phyloP scores from a whole-genome alignment of 2,797 vertebrate genomes.

The Danio choprae region DNA sequence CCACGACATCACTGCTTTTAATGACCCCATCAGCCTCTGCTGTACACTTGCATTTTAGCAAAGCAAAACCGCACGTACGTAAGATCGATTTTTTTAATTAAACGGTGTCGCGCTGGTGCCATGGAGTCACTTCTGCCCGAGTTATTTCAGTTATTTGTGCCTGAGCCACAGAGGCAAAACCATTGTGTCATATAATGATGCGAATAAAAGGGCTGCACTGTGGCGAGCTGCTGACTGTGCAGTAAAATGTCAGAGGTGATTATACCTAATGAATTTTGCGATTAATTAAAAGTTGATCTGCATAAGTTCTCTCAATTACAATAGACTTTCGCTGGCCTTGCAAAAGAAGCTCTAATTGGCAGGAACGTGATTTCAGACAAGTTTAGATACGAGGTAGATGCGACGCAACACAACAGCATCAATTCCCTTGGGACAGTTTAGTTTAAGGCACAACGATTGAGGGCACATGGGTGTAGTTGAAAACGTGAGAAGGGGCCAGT shows the following conservation, averaged over 20 bases:
- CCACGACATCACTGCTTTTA: slow-evolving; percentile 20
- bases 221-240: slow-evolving; percentile 18
- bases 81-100: slow-evolving; percentile 60
- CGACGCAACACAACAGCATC: slow-evolving; percentile 11
- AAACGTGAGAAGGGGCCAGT: background rate
- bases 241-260: slow-evolving; percentile 24
- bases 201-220: slow-evolving; percentile 38
- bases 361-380: slow-evolving; percentile 1
- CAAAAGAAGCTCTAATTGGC: background rate
- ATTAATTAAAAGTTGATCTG: slow-evolving; percentile 48
- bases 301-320: slow-evolving; percentile 15
- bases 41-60: slow-evolving; percentile 15
- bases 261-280: slow-evolving; percentile 46
- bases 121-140: background rate
- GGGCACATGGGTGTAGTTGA: background rate
- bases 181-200: slow-evolving; percentile 29
- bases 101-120: slow-evolving; percentile 23
- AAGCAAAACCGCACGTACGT: slow-evolving; percentile 8
- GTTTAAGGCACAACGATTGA: slow-evolving; percentile 11
- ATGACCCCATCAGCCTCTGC: slow-evolving; percentile 42
- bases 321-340: slow-evolving; percentile 20
- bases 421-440: slow-evolving; percentile 13
- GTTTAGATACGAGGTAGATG: background rate
- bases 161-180: slow-evolving; percentile 22
- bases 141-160: slow-evolving; percentile 42